Evolutionary conservation across 2,888 invertebrate genomes (phyloP), one percentile per base, ranked within the genome.

Genomic region (Galerucella calmariensis): DNA sequence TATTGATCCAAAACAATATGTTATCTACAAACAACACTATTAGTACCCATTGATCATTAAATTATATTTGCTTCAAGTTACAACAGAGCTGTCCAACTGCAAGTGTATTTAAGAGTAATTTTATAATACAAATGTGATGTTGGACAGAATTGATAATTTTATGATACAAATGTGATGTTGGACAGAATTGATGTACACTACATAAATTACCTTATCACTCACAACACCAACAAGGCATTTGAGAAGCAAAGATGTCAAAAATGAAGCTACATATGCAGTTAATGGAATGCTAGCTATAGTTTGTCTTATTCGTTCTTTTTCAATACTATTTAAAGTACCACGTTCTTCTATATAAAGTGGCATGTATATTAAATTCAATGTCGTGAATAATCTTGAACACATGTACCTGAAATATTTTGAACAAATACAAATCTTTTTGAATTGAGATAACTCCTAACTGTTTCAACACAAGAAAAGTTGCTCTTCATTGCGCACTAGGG

Each of bases 341-440:
- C 91, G 88, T 85, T 93, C 93, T 81, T 95, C 94, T 73, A 97
- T 89, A 86, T 95, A 97, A 81, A 97, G 89, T 1, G 97, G 96
- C 80, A 97, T 92, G 86, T 97, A 97, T 2, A 97, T 94, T 80
- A 97, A 92, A 77, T 95, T 94, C 61, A 97, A 88, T 75, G 96
- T 97, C 85, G 95, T 94, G 86, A 94, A 95, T 46, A 97, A 88
- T 78, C 97, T 90, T n/a, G 96, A 94, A 66, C 94, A 93, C 85
- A 97, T 96, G 86, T 97, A 97, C 84, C 91, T 91, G 86, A 79
- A 88, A 88, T 48, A 48, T 48, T 12, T 48, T 48, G 14, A 35
- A 35, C 35, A 35, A 35, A 35, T 35, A 35, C 27, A 27, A 27
- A 27, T 27, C 27, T 35, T 35, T 6, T 6, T 0, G 35, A 35